phyloP scores from a whole-genome alignment of 92 coral and sea anemone genomes.

The Porites lobata region DNA sequence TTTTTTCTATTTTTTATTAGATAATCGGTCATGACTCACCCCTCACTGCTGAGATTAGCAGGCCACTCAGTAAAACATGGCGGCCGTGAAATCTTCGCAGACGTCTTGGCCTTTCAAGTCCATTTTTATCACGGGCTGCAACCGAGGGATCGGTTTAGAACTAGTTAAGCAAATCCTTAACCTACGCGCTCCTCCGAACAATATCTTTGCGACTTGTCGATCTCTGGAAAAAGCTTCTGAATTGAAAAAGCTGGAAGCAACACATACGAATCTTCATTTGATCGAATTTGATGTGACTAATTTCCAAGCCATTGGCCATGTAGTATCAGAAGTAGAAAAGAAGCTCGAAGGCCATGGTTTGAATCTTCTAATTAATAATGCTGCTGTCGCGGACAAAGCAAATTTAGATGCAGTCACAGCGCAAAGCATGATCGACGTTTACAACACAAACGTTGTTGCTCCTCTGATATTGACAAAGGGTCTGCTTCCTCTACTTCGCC shows the following conservation, averaged over 20 bases:
- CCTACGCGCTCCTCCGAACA: conserved; percentile 73
- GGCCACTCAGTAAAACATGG: not conserved
- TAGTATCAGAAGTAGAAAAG: conserved; percentile 60
- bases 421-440: conserved; percentile 71
- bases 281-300: conserved; percentile 77
- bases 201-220: conserved; percentile 85
- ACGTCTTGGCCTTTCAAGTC: conserved; percentile 31
- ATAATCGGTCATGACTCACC: not conserved
- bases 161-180: conserved; percentile 77
- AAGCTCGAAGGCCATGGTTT: conserved; percentile 67
- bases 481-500: conserved; percentile 74
- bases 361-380: conserved; percentile 81
- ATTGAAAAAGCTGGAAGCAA: conserved; percentile 58
- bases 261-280: conserved; percentile 66
- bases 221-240: conserved; percentile 73
- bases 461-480: conserved; percentile 76
- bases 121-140: conserved; percentile 87
- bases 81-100: not conserved
- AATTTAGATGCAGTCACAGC: conserved; percentile 74
- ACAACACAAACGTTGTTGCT: conserved; percentile 74
- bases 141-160: conserved; percentile 90
- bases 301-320: conserved; percentile 43
- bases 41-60: not conserved
- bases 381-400: conserved; percentile 64
- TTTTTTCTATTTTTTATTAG: no score